phyloP scores from a whole-genome alignment of 1,140 invertebrate genomes.

The Vanessa atalanta region DNA sequence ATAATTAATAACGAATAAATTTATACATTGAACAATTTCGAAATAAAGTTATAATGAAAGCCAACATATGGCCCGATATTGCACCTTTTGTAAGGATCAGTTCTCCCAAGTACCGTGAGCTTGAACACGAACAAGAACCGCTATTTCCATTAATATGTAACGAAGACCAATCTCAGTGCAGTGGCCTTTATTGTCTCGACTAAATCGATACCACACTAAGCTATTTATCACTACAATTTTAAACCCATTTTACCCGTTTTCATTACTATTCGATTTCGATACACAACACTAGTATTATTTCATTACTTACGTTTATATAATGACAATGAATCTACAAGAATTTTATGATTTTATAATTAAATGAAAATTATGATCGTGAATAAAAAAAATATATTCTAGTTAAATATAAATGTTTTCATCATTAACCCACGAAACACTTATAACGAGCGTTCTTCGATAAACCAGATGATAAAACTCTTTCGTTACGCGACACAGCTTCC shows the following conservation, averaged over 20 bases:
- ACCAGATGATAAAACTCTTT: background rate
- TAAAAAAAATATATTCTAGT: no score
- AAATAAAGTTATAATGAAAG: conserved; percentile 3
- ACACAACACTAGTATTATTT: background rate
- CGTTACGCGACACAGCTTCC: background rate
- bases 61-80: conserved; percentile 14
- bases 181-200: conserved; percentile 55
- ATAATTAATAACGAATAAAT: background rate
- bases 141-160: conserved; percentile 63
- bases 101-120: conserved; percentile 32
- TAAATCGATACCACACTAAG: conserved; percentile 54
- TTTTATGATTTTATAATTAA: background rate
- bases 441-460: background rate
- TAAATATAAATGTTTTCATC: no score
- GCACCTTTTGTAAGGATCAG: conserved; percentile 31
- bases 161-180: conserved; percentile 59
- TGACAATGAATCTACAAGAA: no score
- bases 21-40: background rate
- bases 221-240: conserved; percentile 28
- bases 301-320: no score
- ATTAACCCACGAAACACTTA: no score
- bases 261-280: background rate
- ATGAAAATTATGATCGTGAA: background rate
- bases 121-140: conserved; percentile 43
- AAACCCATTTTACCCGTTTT: background rate